phyloP scores from a whole-genome alignment of 2,888 invertebrate genomes.

The Drosophila neonasuta region DNA sequence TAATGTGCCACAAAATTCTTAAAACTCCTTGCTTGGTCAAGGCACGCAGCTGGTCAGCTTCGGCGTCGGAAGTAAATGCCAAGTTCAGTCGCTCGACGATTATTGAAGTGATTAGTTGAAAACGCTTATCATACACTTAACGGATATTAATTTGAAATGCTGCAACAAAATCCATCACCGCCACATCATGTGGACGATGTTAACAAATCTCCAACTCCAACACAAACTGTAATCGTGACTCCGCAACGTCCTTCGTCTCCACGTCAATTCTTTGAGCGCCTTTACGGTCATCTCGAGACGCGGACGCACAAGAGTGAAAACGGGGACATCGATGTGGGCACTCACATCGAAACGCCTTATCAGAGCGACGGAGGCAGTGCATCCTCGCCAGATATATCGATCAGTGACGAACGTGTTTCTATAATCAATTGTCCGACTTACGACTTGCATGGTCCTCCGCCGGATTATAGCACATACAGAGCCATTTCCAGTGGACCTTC shows the following conservation, averaged over 20 bases:
- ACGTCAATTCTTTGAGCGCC: conserved; percentile 89
- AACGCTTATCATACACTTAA: conserved; percentile 10
- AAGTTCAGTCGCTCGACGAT: conserved; percentile 64
- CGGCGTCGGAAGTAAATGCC: conserved; percentile 47
- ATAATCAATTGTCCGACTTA: conserved; percentile 58
- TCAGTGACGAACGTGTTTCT: conserved; percentile 76
- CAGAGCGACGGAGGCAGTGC: conserved; percentile 80
- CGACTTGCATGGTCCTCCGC: conserved; percentile 48
- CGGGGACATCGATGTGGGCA: conserved; percentile 69
- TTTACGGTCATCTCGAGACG: conserved; percentile 89
- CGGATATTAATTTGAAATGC: conserved; percentile 40
- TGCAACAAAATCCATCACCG: conserved; percentile 40
- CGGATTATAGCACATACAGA: conserved; percentile 51
- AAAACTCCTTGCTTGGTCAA: conserved; percentile 51
- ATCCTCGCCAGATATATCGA: conserved; percentile 80
- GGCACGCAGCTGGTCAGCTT: conserved; percentile 25
- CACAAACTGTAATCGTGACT: conserved; percentile 16
- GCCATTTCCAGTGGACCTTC: conserved; percentile 35
- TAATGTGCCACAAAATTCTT: conserved; percentile 57
- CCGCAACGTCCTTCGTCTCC: conserved; percentile 87
- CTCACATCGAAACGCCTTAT: conserved; percentile 70
- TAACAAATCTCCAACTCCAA: conserved; percentile 30
- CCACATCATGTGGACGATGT: conserved; percentile 22
- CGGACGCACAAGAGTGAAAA: conserved; percentile 63
- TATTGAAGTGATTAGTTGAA: conserved; percentile 61